Percentiles rank a stretch among this genome's conserved stretches.
phyloP scores from a whole-genome alignment of 64 coral and sea anemone genomes.

The Orbicella faveolata region DNA sequence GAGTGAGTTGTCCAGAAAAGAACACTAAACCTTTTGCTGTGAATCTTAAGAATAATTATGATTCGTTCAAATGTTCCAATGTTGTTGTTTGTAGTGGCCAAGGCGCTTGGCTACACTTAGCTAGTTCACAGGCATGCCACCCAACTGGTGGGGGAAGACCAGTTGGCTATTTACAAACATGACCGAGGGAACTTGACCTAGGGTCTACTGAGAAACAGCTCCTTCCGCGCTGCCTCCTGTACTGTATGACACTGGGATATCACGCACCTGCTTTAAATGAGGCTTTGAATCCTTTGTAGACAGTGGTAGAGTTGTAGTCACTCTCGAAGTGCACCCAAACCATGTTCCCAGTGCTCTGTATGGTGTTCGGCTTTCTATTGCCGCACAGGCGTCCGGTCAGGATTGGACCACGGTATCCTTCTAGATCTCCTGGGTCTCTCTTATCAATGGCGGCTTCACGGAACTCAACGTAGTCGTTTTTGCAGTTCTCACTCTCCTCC shows the following conservation, averaged over 20 bases:
- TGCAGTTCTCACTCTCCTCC: slow-evolving; percentile 1
- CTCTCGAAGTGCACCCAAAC: slow-evolving; percentile 6
- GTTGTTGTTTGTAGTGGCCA: too few relatives aligned
- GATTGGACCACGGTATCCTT: background rate
- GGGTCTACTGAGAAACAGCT: background rate
- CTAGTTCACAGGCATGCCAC: too few relatives aligned
- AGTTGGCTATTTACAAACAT: too few relatives aligned
- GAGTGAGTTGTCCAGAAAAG: too few relatives aligned
- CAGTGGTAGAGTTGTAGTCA: slow-evolving; percentile 23
- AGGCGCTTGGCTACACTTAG: too few relatives aligned
- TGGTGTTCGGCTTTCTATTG: background rate
- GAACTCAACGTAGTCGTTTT: slow-evolving; percentile 15
- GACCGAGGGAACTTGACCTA: background rate
- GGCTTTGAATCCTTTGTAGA: slow-evolving; percentile 25
- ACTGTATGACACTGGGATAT: too few relatives aligned
- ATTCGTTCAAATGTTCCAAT: too few relatives aligned
- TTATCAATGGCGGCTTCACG: background rate
- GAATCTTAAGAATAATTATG: too few relatives aligned
- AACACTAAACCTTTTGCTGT: too few relatives aligned
- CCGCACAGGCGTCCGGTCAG: background rate
- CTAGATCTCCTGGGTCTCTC: background rate
- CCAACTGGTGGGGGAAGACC: too few relatives aligned
- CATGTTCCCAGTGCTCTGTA: slow-evolving; percentile 6
- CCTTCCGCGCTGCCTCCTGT: too few relatives aligned
- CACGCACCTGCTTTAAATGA: slow-evolving; percentile 10